Evolutionary conservation across 2,113 vertebrate genomes (phyloP), one percentile per base, ranked within the genome.

Genomic region (Petroica traversi): DNA sequence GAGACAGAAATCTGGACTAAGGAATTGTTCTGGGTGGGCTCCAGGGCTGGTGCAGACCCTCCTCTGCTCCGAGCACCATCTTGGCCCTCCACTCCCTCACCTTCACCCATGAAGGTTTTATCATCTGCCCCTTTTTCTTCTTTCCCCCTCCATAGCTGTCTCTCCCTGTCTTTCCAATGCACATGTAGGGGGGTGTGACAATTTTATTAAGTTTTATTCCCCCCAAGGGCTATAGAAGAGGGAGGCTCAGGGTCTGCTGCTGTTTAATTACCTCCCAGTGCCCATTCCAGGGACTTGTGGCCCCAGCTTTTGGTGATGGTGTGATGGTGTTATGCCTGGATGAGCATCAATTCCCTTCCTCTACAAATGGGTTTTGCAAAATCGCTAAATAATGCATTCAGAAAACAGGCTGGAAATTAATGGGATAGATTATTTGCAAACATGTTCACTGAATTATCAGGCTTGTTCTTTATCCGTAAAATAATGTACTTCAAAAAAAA

Each of bases 361-460:
- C 81, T 51, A 15, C 78, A 85, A 89, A 82, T 17, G 51, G 7
- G 19, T 90, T 58, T 55, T 51, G 75, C 45, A 80, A 89, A 91
- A 85, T 72, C 2, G 0, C 91, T 91, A 54, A 89, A 92, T 96
- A 94, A 95, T 59, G 75, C 72, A 63, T 93, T 94, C 92, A 88
- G 89, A 67, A 93, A 96, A 86, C 90, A 88, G 26, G 38, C 78
- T 61, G 89, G 88, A 95, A 96, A 88, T 97, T 93, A 97, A 97
- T 96, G 93, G 90, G 74, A 77, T 36, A 77, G 93, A 95, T 95
- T 95, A 96, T 93, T 95, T 96, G 94, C 93, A 95, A 95, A 97
- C 94, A 93, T 89, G 89, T 80, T 97, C 93, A 29, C 79, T 93
- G 94, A 88, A 80, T 96, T 94, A 96, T 93, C 93, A 94, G 78